Conservation (phyloP, 1,140 invertebrate genomes). For the Ericerus pela region DNA sequence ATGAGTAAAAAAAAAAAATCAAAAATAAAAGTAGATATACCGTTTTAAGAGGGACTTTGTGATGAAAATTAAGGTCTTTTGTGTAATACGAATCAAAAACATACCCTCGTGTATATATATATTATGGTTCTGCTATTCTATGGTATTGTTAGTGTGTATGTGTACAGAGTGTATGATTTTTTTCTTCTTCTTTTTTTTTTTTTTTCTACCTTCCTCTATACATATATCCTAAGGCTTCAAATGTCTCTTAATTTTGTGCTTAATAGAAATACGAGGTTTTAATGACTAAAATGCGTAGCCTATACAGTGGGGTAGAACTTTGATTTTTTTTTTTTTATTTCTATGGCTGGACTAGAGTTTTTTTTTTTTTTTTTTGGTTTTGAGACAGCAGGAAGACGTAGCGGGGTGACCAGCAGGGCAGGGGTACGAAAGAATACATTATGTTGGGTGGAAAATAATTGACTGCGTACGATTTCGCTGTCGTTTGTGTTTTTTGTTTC, state of each 20-base stretch:
- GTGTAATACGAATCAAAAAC: slow-evolving; percentile 12
- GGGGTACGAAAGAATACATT: no score
- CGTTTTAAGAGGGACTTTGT: slow-evolving; percentile 1
- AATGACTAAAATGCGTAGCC: not conserved
- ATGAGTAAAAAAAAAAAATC: not conserved
- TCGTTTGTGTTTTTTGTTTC: no score
- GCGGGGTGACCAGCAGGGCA: no score
- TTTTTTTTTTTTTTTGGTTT: no score
- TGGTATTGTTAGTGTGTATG: not conserved
- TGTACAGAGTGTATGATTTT: no score
- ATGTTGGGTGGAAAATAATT: no score
- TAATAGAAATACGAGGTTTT: slow-evolving; percentile 5
- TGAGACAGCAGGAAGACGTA: no score
- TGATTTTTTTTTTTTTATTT: no score
- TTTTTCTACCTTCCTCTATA: not conserved
- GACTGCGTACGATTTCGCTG: no score
- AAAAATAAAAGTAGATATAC: slow-evolving; percentile 5
- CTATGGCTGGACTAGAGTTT: no score
- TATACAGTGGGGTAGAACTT: no score
- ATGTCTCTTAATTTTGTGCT: slow-evolving; percentile 6
- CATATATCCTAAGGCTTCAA: slow-evolving; percentile 5
- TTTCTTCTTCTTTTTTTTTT: slow-evolving; percentile 1
- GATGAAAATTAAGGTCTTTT: slow-evolving; percentile 9
- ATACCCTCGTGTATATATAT: slow-evolving; percentile 3
- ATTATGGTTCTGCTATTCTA: not conserved